These are phyloP conservation scores for Champsocephalus gunnari DNA, from an alignment of 2,797 vertebrate genomes.

Conservation along the genomic window DNA sequence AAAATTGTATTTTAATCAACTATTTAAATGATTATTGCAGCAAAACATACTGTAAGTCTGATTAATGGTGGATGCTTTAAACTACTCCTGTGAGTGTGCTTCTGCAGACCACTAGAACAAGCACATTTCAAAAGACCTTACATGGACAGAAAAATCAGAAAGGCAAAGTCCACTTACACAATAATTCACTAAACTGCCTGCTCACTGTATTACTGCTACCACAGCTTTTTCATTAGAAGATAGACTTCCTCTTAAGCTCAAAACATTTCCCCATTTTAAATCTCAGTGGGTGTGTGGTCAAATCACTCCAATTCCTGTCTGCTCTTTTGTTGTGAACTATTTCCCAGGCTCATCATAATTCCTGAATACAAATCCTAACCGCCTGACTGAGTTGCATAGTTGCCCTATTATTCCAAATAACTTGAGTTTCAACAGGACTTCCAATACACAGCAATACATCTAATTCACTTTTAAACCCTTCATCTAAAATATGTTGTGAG, in stretches of 20 bases:
- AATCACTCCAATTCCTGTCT: slow-evolving; percentile 1
- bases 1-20: neutral
- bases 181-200: neutral
- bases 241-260: slow-evolving; percentile 21
- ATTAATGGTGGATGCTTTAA: neutral
- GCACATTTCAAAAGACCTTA: neutral
- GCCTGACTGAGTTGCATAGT: neutral
- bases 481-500: neutral
- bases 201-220: neutral
- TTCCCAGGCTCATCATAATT: neutral
- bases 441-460: neutral
- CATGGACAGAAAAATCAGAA: neutral
- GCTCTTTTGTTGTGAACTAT: neutral
- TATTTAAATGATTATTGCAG: neutral
- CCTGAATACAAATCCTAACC: slow-evolving; percentile 1
- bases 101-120: neutral
- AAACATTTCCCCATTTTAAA: slow-evolving; percentile 3
- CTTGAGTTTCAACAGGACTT: neutral
- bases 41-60: neutral
- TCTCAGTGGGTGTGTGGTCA: neutral
- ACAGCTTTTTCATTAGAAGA: slow-evolving; percentile 11
- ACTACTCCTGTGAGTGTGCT: neutral
- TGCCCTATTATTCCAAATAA: neutral
- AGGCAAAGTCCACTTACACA: neutral
- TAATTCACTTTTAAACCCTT: neutral